phyloP scores from a whole-genome alignment of 2,888 invertebrate genomes.

The Clistopyga incitator region DNA sequence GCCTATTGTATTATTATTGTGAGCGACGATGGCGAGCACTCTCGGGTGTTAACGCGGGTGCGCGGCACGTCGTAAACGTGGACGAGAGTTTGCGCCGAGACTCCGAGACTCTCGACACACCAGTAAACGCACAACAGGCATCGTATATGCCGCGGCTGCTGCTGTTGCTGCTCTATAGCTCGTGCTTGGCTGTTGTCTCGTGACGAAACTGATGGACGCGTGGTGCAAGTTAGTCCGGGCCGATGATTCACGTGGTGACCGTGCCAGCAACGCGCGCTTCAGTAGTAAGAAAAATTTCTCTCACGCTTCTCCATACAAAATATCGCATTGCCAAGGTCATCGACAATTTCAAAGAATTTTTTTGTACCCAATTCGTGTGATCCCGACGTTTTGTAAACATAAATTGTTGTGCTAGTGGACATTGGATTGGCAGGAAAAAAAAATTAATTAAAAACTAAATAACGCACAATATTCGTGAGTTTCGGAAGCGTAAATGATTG shows the following conservation, averaged over 20 bases:
- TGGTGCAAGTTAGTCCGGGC: slow-evolving; percentile 58
- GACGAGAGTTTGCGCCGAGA: slow-evolving; percentile 66
- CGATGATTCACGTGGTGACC: slow-evolving; percentile 64
- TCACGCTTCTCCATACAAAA: background rate
- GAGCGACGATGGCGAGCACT: slow-evolving; percentile 53
- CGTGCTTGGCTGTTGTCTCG: slow-evolving; percentile 53
- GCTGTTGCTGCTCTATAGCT: slow-evolving; percentile 15
- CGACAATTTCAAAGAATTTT: background rate
- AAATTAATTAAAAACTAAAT: too few relatives aligned
- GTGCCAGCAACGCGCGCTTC: slow-evolving; percentile 25
- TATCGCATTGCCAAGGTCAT: background rate
- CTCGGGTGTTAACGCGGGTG: slow-evolving; percentile 56
- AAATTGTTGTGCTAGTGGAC: too few relatives aligned
- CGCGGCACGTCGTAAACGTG: slow-evolving; percentile 59
- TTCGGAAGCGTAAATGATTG: too few relatives aligned
- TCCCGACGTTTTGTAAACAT: too few relatives aligned
- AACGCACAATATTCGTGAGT: too few relatives aligned
- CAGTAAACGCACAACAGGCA: background rate
- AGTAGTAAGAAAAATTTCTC: background rate
- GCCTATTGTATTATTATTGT: slow-evolving; percentile 32
- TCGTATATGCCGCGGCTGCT: background rate
- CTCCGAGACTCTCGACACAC: slow-evolving; percentile 35
- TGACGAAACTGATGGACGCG: slow-evolving; percentile 58
- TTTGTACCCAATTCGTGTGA: too few relatives aligned
- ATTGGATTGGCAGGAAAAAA: too few relatives aligned